Evolutionary conservation across 2,888 invertebrate species (phyloP).

Genomic region (Macrophya alboannulata): DNA sequence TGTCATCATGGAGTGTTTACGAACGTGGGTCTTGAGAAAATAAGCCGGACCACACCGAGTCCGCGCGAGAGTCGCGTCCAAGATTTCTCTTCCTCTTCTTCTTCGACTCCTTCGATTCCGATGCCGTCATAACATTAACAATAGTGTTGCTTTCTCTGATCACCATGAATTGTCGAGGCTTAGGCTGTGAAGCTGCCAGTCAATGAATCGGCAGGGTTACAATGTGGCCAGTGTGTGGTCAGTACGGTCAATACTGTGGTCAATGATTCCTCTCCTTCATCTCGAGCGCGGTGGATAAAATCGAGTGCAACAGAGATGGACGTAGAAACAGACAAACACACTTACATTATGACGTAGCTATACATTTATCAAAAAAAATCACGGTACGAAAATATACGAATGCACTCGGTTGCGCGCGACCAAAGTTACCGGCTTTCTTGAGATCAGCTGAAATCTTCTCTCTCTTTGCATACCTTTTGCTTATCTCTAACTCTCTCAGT

Average conservation of each 20-base stretch:
- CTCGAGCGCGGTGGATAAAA: background rate
- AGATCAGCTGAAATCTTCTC: slow-evolving; percentile 51
- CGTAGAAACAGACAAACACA: slow-evolving; percentile 21
- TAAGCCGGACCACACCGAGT: slow-evolving; percentile 56
- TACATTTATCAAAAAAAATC: slow-evolving; percentile 17
- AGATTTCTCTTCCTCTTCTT: background rate
- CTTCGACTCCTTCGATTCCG: slow-evolving; percentile 29
- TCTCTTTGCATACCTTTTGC: slow-evolving; percentile 55
- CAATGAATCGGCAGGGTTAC: slow-evolving; percentile 50
- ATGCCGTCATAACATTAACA: slow-evolving; percentile 56
- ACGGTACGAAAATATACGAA: slow-evolving; percentile 48
- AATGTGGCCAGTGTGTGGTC: slow-evolving; percentile 52
- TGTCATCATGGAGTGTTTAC: slow-evolving; percentile 64
- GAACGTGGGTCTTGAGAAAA: slow-evolving; percentile 58
- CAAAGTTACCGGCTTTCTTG: slow-evolving; percentile 34
- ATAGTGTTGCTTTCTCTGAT: slow-evolving; percentile 53
- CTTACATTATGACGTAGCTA: slow-evolving; percentile 11
- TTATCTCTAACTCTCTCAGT: slow-evolving; percentile 50
- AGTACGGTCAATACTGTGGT: slow-evolving; percentile 31
- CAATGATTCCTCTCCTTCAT: slow-evolving; percentile 52
- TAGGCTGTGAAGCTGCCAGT: slow-evolving; percentile 37
- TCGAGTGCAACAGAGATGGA: slow-evolving; percentile 3
- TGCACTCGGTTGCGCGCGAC: slow-evolving; percentile 44
- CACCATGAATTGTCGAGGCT: slow-evolving; percentile 45
- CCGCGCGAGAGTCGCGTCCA: slow-evolving; percentile 23